A percentile compares a stretch with the other conserved stretches of the same genome.
These are phyloP conservation scores for Solenopsis invicta DNA, from an alignment of 1,140 invertebrate genomes.

Conservation along the genomic window DNA sequence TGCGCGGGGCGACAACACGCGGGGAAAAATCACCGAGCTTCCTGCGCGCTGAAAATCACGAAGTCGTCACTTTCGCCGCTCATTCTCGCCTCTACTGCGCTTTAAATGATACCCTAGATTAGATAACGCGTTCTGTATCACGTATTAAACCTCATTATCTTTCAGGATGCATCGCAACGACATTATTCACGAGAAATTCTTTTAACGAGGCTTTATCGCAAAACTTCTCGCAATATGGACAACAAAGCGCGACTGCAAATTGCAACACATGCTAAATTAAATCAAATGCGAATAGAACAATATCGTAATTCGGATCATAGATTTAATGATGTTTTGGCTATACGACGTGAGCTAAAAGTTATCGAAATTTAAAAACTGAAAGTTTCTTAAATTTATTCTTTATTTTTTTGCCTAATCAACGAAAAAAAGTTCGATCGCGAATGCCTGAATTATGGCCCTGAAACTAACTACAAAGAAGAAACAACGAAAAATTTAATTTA, in stretches of 20 bases:
- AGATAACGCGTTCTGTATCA: slow-evolving; percentile 55
- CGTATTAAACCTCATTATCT: slow-evolving; percentile 60
- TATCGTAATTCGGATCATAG: not conserved
- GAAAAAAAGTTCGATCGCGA: too few relatives aligned
- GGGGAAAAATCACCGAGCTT: not conserved
- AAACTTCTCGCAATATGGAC: slow-evolving; percentile 10
- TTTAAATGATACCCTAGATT: slow-evolving; percentile 44
- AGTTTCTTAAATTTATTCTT: too few relatives aligned
- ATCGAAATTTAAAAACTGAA: too few relatives aligned
- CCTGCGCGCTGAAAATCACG: not conserved
- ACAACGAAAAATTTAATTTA: too few relatives aligned
- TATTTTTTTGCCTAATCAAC: too few relatives aligned
- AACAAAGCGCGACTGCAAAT: slow-evolving; percentile 40
- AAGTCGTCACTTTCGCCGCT: slow-evolving; percentile 14
- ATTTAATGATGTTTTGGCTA: not conserved
- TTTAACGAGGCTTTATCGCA: slow-evolving; percentile 1
- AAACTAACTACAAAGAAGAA: too few relatives aligned
- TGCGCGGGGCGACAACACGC: not conserved
- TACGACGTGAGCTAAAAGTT: too few relatives aligned
- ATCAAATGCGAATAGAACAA: slow-evolving; percentile 21
- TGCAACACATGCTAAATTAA: slow-evolving; percentile 21
- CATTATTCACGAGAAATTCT: slow-evolving; percentile 53
- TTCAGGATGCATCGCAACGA: slow-evolving; percentile 3
- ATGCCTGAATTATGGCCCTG: too few relatives aligned
- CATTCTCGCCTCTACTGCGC: slow-evolving; percentile 33